Evolutionary conservation across 2,797 vertebrate species (phyloP), one percentile per base, ranked within the genome.

Genomic region (Gymnothorax reevesii): DNA sequence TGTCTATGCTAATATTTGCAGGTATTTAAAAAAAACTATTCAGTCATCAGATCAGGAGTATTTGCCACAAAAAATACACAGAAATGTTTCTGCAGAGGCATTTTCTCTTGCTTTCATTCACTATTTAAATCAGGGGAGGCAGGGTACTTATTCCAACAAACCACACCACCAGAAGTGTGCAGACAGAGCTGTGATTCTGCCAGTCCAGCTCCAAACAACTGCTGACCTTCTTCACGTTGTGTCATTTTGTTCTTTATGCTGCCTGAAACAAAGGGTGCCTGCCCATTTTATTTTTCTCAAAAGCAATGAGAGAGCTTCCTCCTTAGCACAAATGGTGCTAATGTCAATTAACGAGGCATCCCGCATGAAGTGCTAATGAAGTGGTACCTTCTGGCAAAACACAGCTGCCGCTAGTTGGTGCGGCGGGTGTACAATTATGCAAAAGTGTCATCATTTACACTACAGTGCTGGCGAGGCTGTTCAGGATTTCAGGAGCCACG

Each of bases 281-380:
- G 75, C 42, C 75, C 73, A 20, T 52, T 77, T 77, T 77, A 13
- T 77, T 77, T 77, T 54, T 54, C 17, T 79, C 55, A 54, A 54
- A 17, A 79, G 52, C 20, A n/a, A 9, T 79, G 55, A 77, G 17
- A 52, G 52, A 54, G 75, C 17, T 79, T 79, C 75, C 49, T 79
- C 73, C 73, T 75, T 75, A 79, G 49, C 75, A 49, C 52, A 79
- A 79, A 79, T 10, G 52, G 15, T 49, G 22, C 8, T 79, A 49
- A 79, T 79, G 75, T 54, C 75, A 79, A 79, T 79, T 79, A 79
- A 79, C 17, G 49, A 79, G 75, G 75, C 75, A 7, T 79, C 75
- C 75, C 75, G 75, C 75, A 79, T 79, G 75, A 79, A 79, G 75
- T 79, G 75, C 55, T 79, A 79, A 79, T 79, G 75, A 79, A 79